Percentiles rank a stretch among this genome's conserved stretches.
Evolutionary conservation across 2,888 invertebrate genomes (phyloP).

Genomic region (Erannis defoliaria): DNA sequence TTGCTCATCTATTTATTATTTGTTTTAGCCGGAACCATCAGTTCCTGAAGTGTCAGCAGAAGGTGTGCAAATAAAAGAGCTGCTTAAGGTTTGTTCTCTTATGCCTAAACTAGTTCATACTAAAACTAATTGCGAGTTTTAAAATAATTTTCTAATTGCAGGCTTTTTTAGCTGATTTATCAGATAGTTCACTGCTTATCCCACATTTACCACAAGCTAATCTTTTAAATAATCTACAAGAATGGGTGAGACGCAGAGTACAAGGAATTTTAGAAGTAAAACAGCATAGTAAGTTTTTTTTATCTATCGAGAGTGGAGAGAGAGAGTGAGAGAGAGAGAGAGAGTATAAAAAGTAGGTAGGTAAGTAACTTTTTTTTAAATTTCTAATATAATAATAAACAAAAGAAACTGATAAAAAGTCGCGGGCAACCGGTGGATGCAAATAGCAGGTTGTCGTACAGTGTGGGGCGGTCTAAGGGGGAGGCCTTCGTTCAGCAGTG

Average conservation of each 20-base stretch:
- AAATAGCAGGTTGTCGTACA: no score
- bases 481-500: no score
- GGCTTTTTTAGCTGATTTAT: conserved; percentile 74
- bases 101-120: no score
- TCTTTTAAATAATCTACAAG: conserved; percentile 69
- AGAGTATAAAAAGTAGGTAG: no score
- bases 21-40: conserved; percentile 61
- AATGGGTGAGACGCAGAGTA: conserved; percentile 71
- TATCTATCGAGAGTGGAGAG: no score
- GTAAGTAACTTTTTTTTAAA: no score
- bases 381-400: no score
- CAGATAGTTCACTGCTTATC: conserved; percentile 69
- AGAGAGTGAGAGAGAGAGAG: no score
- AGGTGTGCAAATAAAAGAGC: conserved; percentile 65
- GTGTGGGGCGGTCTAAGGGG: no score
- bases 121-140: no score
- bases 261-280: conserved; percentile 62
- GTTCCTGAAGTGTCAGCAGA: conserved; percentile 63
- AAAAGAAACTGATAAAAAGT: no score
- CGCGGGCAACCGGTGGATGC: no score
- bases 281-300: conserved; percentile 60
- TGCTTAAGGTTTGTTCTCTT: conserved; percentile 65
- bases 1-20: neutral
- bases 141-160: conserved; percentile 43
- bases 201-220: conserved; percentile 77